These are phyloP conservation scores for Calameuta pallipes DNA, from an alignment of 2,888 invertebrate genomes.

Conservation along the genomic window DNA sequence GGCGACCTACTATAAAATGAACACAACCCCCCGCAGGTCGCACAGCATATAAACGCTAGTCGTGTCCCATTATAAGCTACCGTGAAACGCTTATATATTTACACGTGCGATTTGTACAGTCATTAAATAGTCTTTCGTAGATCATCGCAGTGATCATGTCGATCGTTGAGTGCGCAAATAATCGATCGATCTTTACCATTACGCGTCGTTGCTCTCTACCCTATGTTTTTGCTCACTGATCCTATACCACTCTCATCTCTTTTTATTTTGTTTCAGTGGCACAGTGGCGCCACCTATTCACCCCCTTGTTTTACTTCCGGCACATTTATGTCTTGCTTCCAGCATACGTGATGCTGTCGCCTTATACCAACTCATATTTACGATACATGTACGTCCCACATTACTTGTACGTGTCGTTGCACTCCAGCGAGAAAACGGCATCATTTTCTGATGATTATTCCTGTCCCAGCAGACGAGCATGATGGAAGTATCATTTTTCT, in stretches of 20 bases:
- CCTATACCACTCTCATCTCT: background rate
- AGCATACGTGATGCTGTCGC: slow-evolving; percentile 46
- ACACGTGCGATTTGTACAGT: background rate
- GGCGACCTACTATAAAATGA: slow-evolving; percentile 52
- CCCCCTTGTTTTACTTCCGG: slow-evolving; percentile 53
- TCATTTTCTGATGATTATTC: background rate
- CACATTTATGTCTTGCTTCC: slow-evolving; percentile 61
- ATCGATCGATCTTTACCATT: background rate
- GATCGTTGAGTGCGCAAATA: background rate
- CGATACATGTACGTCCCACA: background rate
- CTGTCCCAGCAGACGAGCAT: background rate
- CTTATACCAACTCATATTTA: background rate
- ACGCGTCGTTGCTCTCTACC: background rate
- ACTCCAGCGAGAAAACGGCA: background rate
- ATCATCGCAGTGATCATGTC: background rate
- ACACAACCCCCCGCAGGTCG: slow-evolving; percentile 39
- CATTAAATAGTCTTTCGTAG: background rate
- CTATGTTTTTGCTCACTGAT: background rate
- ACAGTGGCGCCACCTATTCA: slow-evolving; percentile 53
- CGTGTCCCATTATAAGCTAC: background rate
- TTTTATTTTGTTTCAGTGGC: slow-evolving; percentile 39
- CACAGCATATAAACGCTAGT: slow-evolving; percentile 12
- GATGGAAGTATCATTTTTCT: background rate
- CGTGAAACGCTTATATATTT: background rate
- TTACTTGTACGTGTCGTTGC: background rate